Conservation (phyloP, 2,113 vertebrate genomes). For the Bucco capensis region DNA sequence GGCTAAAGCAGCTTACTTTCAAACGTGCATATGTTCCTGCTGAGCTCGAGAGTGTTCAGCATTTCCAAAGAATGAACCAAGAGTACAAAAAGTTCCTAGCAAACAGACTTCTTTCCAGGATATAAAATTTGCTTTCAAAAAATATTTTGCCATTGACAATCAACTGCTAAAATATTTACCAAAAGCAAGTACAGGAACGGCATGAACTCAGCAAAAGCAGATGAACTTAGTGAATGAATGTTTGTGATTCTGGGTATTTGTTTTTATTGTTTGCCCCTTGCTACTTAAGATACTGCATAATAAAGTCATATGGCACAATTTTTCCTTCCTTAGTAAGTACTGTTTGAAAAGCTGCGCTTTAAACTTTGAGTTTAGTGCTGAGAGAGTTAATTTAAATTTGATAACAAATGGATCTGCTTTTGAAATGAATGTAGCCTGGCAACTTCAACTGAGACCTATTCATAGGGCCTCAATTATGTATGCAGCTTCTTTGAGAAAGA, state of each 20-base stretch:
- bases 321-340: background rate
- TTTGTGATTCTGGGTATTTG: background rate
- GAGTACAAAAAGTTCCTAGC: background rate
- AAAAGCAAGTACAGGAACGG: background rate
- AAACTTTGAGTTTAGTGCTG: slow-evolving; percentile 22
- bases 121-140: background rate
- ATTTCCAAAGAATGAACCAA: background rate
- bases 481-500: slow-evolving; percentile 80
- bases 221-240: background rate
- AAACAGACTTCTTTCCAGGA: background rate
- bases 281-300: background rate
- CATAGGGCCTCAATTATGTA: slow-evolving; percentile 75
- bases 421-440: slow-evolving; percentile 76
- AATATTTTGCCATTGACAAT: background rate
- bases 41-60: background rate
- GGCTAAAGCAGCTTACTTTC: background rate
- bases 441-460: slow-evolving; percentile 74
- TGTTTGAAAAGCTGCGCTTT: background rate
- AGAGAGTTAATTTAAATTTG: slow-evolving; percentile 80
- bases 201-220: background rate
- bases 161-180: background rate
- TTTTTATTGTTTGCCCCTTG: background rate
- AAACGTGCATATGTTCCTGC: rapidly evolving
- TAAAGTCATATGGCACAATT: background rate
- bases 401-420: slow-evolving; percentile 74